Percentiles rank a stretch among this genome's conserved stretches.
phyloP scores from a whole-genome alignment of 2,888 invertebrate genomes.

The Pachycephus smyrnensis region DNA sequence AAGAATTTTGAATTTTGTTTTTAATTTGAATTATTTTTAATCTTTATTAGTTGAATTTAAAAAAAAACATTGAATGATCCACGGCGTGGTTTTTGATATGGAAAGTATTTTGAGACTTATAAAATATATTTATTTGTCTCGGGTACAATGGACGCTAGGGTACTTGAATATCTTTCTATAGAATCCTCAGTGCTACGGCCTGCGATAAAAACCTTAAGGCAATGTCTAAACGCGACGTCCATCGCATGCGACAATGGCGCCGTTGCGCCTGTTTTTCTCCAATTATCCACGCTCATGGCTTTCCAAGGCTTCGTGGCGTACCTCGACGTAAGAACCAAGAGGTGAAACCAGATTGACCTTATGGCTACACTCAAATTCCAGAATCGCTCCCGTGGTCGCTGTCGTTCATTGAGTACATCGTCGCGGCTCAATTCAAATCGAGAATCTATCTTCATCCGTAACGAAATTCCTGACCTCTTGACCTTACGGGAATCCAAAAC shows the following conservation, averaged over 20 bases:
- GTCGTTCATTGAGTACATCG: neutral
- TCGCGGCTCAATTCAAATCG: neutral
- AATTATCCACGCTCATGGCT: constrained; percentile 16
- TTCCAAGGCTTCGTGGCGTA: constrained; percentile 1
- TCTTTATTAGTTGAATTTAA: too few relatives aligned
- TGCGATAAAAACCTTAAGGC: neutral
- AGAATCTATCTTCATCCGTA: neutral
- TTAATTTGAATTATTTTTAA: too few relatives aligned
- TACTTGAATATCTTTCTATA: neutral
- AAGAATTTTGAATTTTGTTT: neutral
- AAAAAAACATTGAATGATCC: too few relatives aligned
- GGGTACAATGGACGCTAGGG: neutral
- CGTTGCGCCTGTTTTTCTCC: constrained; percentile 18
- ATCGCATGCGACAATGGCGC: constrained; percentile 6
- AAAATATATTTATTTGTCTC: too few relatives aligned
- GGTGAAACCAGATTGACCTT: constrained; percentile 2
- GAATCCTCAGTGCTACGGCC: neutral
- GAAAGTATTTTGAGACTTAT: too few relatives aligned
- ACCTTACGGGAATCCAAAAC: neutral
- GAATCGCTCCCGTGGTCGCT: neutral
- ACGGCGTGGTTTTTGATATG: too few relatives aligned
- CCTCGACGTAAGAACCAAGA: neutral
- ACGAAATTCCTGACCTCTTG: neutral
- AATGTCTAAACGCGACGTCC: neutral
- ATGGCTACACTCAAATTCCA: neutral